phyloP scores from a whole-genome alignment of 2,113 vertebrate genomes.

The Erythrocercus mccallii region DNA sequence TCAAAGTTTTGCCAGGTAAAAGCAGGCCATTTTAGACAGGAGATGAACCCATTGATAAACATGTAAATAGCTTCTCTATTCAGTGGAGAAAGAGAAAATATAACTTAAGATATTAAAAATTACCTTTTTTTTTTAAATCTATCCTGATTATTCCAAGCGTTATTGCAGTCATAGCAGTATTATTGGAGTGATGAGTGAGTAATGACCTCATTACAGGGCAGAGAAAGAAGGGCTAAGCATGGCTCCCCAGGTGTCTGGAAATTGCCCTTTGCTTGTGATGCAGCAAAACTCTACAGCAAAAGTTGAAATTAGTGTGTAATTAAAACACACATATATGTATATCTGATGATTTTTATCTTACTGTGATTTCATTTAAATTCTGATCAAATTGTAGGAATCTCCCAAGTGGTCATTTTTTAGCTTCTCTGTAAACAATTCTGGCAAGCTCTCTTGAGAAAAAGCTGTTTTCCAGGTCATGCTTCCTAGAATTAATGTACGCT shows the following conservation, averaged over 20 bases:
- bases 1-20: neutral
- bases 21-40: neutral
- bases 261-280: slow-evolving; percentile 3
- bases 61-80: neutral
- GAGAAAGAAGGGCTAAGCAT: neutral
- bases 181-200: neutral
- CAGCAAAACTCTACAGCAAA: neutral
- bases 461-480: neutral
- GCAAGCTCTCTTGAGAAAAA: neutral
- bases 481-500: neutral
- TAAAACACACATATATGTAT: neutral
- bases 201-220: neutral
- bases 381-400: neutral
- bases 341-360: neutral
- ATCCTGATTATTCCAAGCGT: neutral
- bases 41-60: neutral
- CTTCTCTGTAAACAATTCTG: neutral
- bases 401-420: neutral
- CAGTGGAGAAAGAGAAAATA: slow-evolving; percentile 28
- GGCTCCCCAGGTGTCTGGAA: slow-evolving; percentile 14
- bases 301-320: neutral
- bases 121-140: neutral
- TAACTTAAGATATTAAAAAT: slow-evolving; percentile 26
- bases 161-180: neutral
- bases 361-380: neutral